Base-by-base conservation (phyloP, 2,888 invertebrate species). In the Drosophila phalerata region DNA sequence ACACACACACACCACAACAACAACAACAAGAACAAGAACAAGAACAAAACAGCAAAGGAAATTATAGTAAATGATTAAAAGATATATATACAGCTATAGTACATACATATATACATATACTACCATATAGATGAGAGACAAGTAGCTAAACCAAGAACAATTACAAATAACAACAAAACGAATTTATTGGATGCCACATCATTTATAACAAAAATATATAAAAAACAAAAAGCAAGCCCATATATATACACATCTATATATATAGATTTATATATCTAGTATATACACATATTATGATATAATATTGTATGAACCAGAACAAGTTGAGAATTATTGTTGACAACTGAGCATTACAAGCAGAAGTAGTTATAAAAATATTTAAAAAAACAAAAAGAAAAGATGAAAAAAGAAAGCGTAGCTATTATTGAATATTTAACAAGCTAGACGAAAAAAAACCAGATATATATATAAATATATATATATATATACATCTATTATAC, bases 161-260 rank as follows among this genome's bases (percentile, higher is more conserved):
- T 88, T 90, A 89, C 89, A 86, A 86, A 86, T 89, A 89, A 86
- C 87, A 86, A 92, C 92, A 91, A 92, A 92, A 92, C 92, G 92
- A 92, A 92, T 92, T 92, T 92, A 92, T 92, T 92, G 92, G 92
- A 92, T 92, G 92, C 92, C 92, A 92, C 92, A 92, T 92, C 91
- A 91, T 92, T 91, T 92, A 91, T 90, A 86, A 77, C 78, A 68
- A 82, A 63, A 70, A 57, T 57, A 61, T 62, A 43, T 43, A 48
- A 64, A 56, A 67, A 58, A 45, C 30, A 38, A 62, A 62, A 62
- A 70, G 65, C 61, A 81, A 72, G 65, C 75, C 70, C 72, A 88
- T 79, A 85, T 67, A 72, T 71, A 81, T 57, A 79, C 45, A 61
- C 42, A 70, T 58, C 61, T 61, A 66, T 67, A 71, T 51, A 74